Conservation (phyloP, 1,140 invertebrate species). For the Stenopsyche tienmushanensis region DNA sequence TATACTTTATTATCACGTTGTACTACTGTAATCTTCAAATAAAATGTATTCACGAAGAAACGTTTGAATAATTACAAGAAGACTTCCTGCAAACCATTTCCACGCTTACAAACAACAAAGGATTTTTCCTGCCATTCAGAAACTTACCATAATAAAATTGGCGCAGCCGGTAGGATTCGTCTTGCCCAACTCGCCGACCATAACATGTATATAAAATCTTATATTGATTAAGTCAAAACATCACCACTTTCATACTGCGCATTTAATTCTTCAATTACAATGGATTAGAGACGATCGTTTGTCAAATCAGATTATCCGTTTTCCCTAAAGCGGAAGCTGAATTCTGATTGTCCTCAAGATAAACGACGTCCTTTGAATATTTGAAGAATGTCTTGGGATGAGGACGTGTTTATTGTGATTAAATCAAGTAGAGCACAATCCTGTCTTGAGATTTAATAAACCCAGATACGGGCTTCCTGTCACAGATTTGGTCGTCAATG, state of each 20-base stretch:
- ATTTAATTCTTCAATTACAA: background rate
- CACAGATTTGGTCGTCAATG: slow-evolving; percentile 1
- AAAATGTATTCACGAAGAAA: too few species aligned
- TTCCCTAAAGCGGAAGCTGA: background rate
- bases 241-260: background rate
- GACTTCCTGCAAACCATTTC: too few species aligned
- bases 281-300: background rate
- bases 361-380: background rate
- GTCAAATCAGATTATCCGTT: background rate
- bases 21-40: too few species aligned
- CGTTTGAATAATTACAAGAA: too few species aligned
- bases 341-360: background rate
- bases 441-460: slow-evolving; percentile 18
- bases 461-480: slow-evolving; percentile 23
- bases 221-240: too few species aligned
- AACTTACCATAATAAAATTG: too few species aligned
- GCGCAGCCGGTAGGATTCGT: too few species aligned
- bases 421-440: slow-evolving; percentile 20
- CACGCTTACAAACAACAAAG: too few species aligned
- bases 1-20: too few species aligned
- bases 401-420: slow-evolving; percentile 15
- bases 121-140: too few species aligned
- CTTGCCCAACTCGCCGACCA: too few species aligned
- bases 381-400: background rate
- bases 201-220: too few species aligned